Evolutionary conservation across 2,797 vertebrate genomes (phyloP).

Genomic region (Chelon auratus): DNA sequence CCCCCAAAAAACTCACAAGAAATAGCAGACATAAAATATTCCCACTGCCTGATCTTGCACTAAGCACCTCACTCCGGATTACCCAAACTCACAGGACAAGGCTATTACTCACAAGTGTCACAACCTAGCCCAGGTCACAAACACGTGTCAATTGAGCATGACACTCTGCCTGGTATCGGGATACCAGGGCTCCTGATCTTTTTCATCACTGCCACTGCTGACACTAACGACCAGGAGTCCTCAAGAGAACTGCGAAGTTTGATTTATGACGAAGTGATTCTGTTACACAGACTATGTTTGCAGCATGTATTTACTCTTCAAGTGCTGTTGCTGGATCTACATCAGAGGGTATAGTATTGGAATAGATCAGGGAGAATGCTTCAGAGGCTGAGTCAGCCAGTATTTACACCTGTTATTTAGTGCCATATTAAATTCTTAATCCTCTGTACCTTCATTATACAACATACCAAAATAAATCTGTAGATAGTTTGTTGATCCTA

Average conservation of each 20-base stretch:
- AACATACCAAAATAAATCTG: constrained; percentile 76
- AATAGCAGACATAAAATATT: constrained; percentile 39
- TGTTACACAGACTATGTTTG: constrained; percentile 77
- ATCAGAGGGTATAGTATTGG: constrained; percentile 68
- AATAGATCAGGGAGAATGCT: constrained; percentile 67
- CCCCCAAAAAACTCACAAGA: constrained; percentile 12
- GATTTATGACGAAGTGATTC: constrained; percentile 74
- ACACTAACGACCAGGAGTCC: constrained; percentile 51
- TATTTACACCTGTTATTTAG: constrained; percentile 82
- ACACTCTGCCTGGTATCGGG: constrained; percentile 56
- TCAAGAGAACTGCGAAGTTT: constrained; percentile 53
- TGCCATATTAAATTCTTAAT: constrained; percentile 76
- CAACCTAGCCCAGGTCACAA: constrained; percentile 64
- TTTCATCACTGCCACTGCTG: constrained; percentile 67
- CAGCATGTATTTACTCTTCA: constrained; percentile 78
- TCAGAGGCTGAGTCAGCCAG: constrained; percentile 69
- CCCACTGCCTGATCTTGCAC: constrained; percentile 29
- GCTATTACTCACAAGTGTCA: constrained; percentile 70
- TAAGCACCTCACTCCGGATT: constrained; percentile 44
- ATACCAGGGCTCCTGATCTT: constrained; percentile 62
- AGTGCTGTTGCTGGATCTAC: constrained; percentile 75
- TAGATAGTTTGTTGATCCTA: constrained; percentile 61
- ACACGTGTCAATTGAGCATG: constrained; percentile 60
- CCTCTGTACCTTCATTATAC: constrained; percentile 75
- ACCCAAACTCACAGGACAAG: constrained; percentile 34